Evolutionary conservation across 2,888 invertebrate species (phyloP).

Genomic region (Ditula angustiorana): DNA sequence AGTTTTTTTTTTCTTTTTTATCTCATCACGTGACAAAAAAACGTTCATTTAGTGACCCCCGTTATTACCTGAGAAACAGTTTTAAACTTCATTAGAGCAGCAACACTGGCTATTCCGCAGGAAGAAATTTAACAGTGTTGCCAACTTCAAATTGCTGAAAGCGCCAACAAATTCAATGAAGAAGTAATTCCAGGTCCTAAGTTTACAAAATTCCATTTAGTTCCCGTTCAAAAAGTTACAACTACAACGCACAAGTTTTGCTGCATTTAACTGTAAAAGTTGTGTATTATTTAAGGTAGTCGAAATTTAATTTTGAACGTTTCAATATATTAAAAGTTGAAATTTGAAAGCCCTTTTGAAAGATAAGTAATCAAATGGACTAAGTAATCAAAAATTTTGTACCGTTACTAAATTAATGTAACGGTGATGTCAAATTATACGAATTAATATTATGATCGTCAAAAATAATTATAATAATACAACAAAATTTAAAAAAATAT

Average conservation of each 20-base stretch:
- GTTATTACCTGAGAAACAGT: background rate
- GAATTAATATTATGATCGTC: too few species aligned
- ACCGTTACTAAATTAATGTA: too few species aligned
- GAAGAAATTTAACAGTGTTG: conserved; percentile 7
- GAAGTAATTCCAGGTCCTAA: conserved; percentile 13
- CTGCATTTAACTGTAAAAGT: background rate
- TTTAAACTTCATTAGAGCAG: background rate
- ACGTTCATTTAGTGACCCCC: too few species aligned
- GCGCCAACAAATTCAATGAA: conserved; percentile 20
- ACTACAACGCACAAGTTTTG: background rate
- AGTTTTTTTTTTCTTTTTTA: too few species aligned
- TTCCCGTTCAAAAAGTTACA: conserved; percentile 1
- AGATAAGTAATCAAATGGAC: too few species aligned
- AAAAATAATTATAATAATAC: too few species aligned
- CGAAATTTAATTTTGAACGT: background rate
- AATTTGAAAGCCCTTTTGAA: too few species aligned
- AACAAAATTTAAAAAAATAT: too few species aligned
- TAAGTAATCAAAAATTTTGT: too few species aligned
- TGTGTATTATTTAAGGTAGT: background rate
- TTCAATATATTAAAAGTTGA: background rate
- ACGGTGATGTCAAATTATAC: too few species aligned
- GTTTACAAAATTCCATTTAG: conserved; percentile 19
- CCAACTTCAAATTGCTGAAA: conserved; percentile 7
- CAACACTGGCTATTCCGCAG: background rate
- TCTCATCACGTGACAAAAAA: too few species aligned